Percentiles rank a stretch among this genome's conserved stretches.
phyloP scores from a whole-genome alignment of 2,888 invertebrate genomes.

The Tholera decimalis region DNA sequence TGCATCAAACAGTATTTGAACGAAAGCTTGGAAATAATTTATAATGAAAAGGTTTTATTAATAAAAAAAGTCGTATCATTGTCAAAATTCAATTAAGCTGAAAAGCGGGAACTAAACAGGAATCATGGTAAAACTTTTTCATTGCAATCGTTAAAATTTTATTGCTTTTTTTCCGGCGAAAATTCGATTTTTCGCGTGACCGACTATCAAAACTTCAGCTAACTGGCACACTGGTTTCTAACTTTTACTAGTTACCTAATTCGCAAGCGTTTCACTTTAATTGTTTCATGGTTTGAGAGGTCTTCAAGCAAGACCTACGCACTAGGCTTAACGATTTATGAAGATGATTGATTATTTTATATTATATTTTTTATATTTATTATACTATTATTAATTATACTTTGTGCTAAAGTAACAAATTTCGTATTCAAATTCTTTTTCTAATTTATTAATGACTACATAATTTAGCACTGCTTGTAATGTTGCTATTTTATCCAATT shows the following conservation, averaged over 20 bases:
- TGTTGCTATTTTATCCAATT: too few species aligned
- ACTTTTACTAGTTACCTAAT: constrained; percentile 53
- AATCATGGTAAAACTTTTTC: constrained; percentile 24
- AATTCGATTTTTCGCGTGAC: constrained; percentile 49
- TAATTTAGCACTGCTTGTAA: too few species aligned
- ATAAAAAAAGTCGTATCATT: constrained; percentile 1
- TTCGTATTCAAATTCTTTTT: background rate
- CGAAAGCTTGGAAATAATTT: too few species aligned
- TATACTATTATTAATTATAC: too few species aligned
- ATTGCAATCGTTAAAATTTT: constrained; percentile 44
- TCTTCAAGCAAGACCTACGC: constrained; percentile 7
- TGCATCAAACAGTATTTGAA: too few species aligned
- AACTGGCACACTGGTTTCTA: constrained; percentile 37
- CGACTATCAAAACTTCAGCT: constrained; percentile 25
- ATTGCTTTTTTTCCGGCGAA: constrained; percentile 32
- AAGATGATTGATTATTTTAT: constrained; percentile 13
- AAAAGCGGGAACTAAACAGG: constrained; percentile 5
- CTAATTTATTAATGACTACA: too few species aligned
- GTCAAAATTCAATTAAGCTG: background rate
- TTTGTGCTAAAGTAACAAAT: background rate
- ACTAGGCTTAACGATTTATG: constrained; percentile 1
- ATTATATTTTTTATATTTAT: too few species aligned
- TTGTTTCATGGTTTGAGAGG: constrained; percentile 26
- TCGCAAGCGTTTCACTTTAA: constrained; percentile 47
- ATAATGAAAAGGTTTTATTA: too few species aligned